phyloP scores from a whole-genome alignment of 2,797 vertebrate species.

The Pseudomugil gertrudae region DNA sequence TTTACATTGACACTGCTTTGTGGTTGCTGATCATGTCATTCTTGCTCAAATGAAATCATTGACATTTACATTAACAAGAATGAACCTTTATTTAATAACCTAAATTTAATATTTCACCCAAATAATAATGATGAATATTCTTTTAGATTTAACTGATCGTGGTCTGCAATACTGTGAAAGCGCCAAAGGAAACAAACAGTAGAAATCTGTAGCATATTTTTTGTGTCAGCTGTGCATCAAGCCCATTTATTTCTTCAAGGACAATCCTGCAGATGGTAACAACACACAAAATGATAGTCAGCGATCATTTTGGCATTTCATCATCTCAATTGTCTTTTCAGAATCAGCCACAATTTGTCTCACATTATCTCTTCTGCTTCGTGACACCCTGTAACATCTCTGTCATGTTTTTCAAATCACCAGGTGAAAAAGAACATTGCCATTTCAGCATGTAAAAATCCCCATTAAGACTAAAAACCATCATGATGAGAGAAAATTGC shows the following conservation, averaged over 20 bases:
- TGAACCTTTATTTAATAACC: no score
- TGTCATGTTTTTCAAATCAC: slow-evolving; percentile 54
- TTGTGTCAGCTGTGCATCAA: slow-evolving; percentile 6
- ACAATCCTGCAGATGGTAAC: slow-evolving; percentile 32
- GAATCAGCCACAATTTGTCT: slow-evolving; percentile 40
- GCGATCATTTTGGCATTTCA: slow-evolving; percentile 35
- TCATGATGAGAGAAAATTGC: slow-evolving; percentile 15
- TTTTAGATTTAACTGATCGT: no score
- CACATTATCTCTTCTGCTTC: slow-evolving; percentile 35
- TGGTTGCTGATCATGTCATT: not conserved
- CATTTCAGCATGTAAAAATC: slow-evolving; percentile 28
- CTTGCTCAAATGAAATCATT: no score
- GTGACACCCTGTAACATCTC: slow-evolving; percentile 33
- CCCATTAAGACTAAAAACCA: slow-evolving; percentile 30
- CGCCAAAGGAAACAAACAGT: slow-evolving; percentile 23
- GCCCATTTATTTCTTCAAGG: slow-evolving; percentile 56
- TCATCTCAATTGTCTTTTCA: slow-evolving; percentile 51
- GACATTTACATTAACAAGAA: no score
- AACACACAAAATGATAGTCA: slow-evolving; percentile 35
- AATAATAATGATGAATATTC: no score
- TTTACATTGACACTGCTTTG: not conserved
- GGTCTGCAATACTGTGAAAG: not conserved
- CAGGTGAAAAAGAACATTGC: slow-evolving; percentile 36
- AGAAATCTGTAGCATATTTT: slow-evolving; percentile 34
- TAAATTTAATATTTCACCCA: not conserved